phyloP scores from a whole-genome alignment of 2,797 vertebrate species.

The Peromyscus melanophrys region DNA sequence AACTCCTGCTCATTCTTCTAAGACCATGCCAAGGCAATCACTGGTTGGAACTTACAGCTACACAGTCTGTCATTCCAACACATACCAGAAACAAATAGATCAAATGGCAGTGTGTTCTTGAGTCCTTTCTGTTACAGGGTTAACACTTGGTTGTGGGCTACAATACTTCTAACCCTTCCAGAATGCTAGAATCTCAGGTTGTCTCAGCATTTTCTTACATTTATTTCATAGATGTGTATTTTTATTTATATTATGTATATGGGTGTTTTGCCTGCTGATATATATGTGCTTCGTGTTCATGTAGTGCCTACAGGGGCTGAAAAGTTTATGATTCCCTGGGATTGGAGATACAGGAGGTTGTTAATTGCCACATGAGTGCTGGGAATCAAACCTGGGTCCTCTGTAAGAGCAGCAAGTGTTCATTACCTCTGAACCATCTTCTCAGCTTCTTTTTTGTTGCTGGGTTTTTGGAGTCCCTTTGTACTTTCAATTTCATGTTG shows the following conservation, averaged over 20 bases:
- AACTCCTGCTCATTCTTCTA: background rate
- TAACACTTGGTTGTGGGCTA: background rate
- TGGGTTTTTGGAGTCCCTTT: background rate
- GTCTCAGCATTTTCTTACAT: background rate
- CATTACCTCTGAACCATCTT: no score
- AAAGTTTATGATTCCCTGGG: background rate
- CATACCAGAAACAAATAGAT: background rate
- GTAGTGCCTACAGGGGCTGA: background rate
- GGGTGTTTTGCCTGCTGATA: background rate
- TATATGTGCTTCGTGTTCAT: background rate
- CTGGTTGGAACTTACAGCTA: background rate
- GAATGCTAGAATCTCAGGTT: no score
- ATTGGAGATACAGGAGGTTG: background rate
- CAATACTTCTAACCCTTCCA: background rate
- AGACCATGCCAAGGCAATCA: background rate
- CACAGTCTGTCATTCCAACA: background rate
- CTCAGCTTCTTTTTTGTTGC: background rate
- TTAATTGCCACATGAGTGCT: background rate
- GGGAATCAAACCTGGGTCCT: background rate
- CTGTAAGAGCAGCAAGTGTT: background rate
- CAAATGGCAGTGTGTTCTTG: background rate
- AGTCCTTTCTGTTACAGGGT: background rate
- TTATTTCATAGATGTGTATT: background rate
- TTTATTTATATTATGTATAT: background rate
- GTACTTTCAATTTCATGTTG: background rate